Conservation (phyloP, 1,140 invertebrate species). For the Drosophila nigrodunni region DNA sequence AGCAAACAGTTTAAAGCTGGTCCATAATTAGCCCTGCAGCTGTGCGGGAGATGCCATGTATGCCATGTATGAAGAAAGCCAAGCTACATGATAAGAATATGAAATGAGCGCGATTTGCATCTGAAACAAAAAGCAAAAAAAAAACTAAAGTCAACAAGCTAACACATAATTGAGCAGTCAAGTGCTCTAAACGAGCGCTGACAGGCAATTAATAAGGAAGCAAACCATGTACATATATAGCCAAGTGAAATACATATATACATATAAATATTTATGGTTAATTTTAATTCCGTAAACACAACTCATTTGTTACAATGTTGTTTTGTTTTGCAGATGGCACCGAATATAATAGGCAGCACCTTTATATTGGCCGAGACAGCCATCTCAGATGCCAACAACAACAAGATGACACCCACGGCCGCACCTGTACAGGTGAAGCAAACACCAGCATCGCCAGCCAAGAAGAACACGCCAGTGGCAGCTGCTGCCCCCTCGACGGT, state of each 20-base stretch:
- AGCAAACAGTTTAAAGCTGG: constrained; percentile 51
- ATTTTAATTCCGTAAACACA: constrained; percentile 42
- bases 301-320: neutral
- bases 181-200: constrained; percentile 34
- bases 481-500: constrained; percentile 14
- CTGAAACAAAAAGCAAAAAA: neutral
- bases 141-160: neutral
- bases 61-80: constrained; percentile 57
- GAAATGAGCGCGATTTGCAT: constrained; percentile 64
- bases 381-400: constrained; percentile 78
- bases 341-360: constrained; percentile 82
- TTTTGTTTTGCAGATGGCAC: constrained; percentile 73
- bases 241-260: no score
- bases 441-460: constrained; percentile 24
- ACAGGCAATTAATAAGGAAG: constrained; percentile 74
- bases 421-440: constrained; percentile 29
- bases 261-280: constrained; percentile 11
- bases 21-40: constrained; percentile 73
- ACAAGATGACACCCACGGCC: constrained; percentile 61
- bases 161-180: constrained; percentile 43
- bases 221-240: constrained; percentile 25
- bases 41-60: constrained; percentile 49
- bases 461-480: constrained; percentile 28
- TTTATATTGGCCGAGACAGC: constrained; percentile 81
- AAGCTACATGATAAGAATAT: constrained; percentile 50